Base-by-base conservation (phyloP, 2,797 vertebrate genomes). In the Spondyliosoma cantharus region DNA sequence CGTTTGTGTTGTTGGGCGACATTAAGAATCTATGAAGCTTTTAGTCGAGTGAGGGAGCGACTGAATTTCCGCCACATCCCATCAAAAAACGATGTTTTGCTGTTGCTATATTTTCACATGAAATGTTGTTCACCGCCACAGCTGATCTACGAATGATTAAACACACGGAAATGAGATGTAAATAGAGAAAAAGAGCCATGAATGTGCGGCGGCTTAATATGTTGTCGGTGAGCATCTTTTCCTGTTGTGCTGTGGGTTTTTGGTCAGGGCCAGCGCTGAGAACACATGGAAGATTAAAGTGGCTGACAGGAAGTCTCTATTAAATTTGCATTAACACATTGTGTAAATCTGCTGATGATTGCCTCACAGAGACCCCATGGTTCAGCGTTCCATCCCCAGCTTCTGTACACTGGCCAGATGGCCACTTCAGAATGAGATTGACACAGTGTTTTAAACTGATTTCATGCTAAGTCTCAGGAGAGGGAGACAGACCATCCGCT, bases 371-470 rank as follows among this genome's bases (percentile, higher is more conserved):
- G 93, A 96, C 96, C 96, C 96, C 92, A 78, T 67, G 92, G 96
- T 96, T 97, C 96, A 92, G 94, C 89, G 83, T 96, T 94, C 95
- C 94, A 92, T 96, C 95, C 95, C 94, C 93, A 92, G 95, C 94
- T 95, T 92, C 91, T 96, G 96, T 96, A 96, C 96, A 94, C 96
- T 94, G 95, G 96, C 97, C 97, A 99, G 98, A 99, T 98, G 98
- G 98, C 96, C 95, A 96, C 96, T 97, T 96, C 96, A 94, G 95
- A 96, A 96, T 96, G 95, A 96, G 96, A 97, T 95, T 97, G 97
- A 97, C 97, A 97, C 96, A 95, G 96, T 97, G 95, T 98, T 97
- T 97, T 98, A 97, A 98, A 97, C 96, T 93, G 97, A 99, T 99
- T 99, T 99, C 97, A 98, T 95, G 96, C 95, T 94, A 93, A 95